Conservation (phyloP, 2,888 invertebrate genomes). For the Keiferia lycopersicella region DNA sequence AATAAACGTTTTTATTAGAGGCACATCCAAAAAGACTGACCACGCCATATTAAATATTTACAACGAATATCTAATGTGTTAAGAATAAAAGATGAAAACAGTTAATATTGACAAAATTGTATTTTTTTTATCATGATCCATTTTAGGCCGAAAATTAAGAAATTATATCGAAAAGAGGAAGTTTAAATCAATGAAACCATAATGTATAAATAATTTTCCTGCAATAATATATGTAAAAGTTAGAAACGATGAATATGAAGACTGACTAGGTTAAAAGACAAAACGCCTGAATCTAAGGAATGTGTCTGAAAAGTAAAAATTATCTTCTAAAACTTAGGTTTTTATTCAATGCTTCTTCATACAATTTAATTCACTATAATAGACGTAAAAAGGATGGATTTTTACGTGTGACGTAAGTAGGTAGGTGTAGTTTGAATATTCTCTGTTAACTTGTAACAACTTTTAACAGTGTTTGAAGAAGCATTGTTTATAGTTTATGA, state of each 20-base stretch:
- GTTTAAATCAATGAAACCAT: background rate
- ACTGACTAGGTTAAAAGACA: conserved; percentile 59
- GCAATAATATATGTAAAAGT: conserved; percentile 34
- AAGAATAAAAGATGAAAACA: conserved; percentile 10
- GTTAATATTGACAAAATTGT: background rate
- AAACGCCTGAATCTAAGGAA: conserved; percentile 45
- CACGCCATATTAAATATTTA: conserved; percentile 23
- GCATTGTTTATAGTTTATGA: background rate
- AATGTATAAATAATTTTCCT: background rate
- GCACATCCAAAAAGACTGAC: conserved; percentile 71
- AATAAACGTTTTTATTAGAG: conserved; percentile 73
- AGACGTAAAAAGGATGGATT: background rate
- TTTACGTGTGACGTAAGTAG: background rate
- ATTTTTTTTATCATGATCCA: background rate
- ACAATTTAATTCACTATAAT: background rate
- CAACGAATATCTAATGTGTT: conserved; percentile 23
- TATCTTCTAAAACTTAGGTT: conserved; percentile 5
- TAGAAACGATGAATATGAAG: conserved; percentile 51
- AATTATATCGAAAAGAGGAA: background rate
- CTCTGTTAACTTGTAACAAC: background rate
- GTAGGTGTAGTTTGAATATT: background rate
- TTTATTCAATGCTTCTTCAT: conserved; percentile 2
- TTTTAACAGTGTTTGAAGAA: background rate
- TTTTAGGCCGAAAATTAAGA: background rate
- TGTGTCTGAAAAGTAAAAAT: conserved; percentile 34